Base-by-base conservation (phyloP, 1,140 invertebrate genomes). In the Sminthurinus signatus region DNA sequence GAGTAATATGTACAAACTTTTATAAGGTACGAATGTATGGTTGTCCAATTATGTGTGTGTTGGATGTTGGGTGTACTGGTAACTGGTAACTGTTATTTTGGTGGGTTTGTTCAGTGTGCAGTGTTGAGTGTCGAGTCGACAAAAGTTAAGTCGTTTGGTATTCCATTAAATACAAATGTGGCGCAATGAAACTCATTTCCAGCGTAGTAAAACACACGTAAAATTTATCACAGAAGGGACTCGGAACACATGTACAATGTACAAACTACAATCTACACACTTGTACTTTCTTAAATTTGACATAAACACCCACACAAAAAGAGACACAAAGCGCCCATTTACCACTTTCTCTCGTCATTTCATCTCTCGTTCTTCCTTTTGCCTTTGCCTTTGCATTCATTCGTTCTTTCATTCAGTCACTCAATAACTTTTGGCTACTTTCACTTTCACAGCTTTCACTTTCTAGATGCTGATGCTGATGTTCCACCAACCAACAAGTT, bases 121-220 rank as follows among this genome's bases (percentile, higher is more conserved):
- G n/a, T n/a, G n/a, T n/a, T n/a, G n/a, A 8, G 32, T 36, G 32
- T 8, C 32, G 44, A 8, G 19, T 25, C 10, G 42, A 42, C 23
- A 27, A 55, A 62, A 32, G 60, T 54, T 54, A 62, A 62, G 60
- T 55, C 60, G 39, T 56, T 56, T 56, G 17, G 31, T 36, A 54
- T 54, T 54, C 60, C 60, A 62, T 62, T 62, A 56, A 56, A 2
- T 39, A 56, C 54, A 56, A 56, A 56, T 56, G 54, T 42, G 54
- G 28, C 36, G 27, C 54, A 39, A 56, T 36, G 23, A 56, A 56
- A 27, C 19, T 21, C 5, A 36, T 56, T 56, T 42, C n/a, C n/a
- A n/a, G 54, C 5, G 12, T 31, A 4, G 5, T 56, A 19, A 52
- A 52, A 28, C 50, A 52, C 23, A 25, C 50, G 50, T 52, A 28